phyloP scores from a whole-genome alignment of 2,888 invertebrate genomes.

The Drosophila cracens region DNA sequence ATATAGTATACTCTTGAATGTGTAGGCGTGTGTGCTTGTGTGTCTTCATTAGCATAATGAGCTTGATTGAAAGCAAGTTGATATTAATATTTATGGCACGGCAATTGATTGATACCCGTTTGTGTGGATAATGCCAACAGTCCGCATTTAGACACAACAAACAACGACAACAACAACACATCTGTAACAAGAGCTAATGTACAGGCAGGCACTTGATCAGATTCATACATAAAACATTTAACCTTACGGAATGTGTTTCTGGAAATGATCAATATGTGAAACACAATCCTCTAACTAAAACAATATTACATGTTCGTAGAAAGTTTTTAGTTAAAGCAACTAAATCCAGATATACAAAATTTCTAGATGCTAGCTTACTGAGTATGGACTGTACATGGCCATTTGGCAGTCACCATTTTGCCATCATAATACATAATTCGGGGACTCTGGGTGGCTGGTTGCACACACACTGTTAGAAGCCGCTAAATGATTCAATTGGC shows the following conservation, averaged over 20 bases:
- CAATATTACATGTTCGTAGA: not conserved
- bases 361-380: not conserved
- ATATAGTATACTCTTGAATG: conserved; percentile 10
- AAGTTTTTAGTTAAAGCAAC: not conserved
- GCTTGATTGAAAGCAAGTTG: conserved; percentile 70
- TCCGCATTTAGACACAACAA: not conserved
- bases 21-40: conserved; percentile 62
- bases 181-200: not conserved
- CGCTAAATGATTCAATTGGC: conserved; percentile 63
- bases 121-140: conserved; percentile 3
- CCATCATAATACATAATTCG: not conserved
- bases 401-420: conserved; percentile 9
- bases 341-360: not conserved
- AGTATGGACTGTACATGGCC: conserved; percentile 20
- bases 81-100: conserved; percentile 62
- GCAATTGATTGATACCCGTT: conserved; percentile 35
- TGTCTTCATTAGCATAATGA: conserved; percentile 76
- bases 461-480: conserved; percentile 40
- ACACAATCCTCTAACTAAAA: not conserved
- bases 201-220: not conserved
- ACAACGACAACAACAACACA: not conserved
- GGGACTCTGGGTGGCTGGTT: conserved; percentile 15
- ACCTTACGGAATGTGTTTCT: not conserved
- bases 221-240: not conserved
- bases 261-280: not conserved